These are phyloP conservation scores for Syngnathus scovelli DNA, from an alignment of 2,113 vertebrate genomes.

Conservation along the genomic window DNA sequence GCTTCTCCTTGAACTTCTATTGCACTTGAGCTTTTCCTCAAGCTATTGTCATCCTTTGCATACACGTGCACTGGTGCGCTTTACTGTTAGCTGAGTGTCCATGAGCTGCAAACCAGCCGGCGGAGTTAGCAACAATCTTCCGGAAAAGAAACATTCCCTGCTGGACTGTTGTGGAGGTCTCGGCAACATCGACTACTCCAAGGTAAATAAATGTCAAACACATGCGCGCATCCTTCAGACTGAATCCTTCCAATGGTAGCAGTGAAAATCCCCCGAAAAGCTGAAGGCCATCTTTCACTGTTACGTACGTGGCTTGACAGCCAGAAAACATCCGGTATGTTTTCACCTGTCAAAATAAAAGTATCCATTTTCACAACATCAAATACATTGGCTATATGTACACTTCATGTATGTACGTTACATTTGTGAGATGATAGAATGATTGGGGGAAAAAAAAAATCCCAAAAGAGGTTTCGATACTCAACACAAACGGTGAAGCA, in stretches of 20 bases:
- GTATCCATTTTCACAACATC: background rate
- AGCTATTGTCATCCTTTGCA: background rate
- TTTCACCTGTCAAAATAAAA: constrained; percentile 33
- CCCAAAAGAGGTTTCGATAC: no score
- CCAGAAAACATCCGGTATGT: background rate
- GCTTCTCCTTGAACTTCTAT: background rate
- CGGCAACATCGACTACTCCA: constrained; percentile 68
- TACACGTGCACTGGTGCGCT: background rate
- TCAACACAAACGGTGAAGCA: no score
- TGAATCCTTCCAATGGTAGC: fast-evolving
- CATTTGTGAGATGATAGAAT: no score
- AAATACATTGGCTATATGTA: no score
- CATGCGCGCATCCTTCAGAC: no score
- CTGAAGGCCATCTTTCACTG: background rate
- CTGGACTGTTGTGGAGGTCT: constrained; percentile 72
- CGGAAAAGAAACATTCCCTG: background rate
- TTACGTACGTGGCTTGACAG: background rate
- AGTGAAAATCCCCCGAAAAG: fast-evolving
- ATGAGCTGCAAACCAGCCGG: constrained; percentile 38
- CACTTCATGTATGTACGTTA: no score
- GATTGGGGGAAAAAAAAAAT: no score
- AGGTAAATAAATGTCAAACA: constrained; percentile 53
- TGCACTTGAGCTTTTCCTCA: constrained; percentile 5
- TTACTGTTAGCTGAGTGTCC: background rate
- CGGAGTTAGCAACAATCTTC: background rate